A percentile compares a stretch with the other conserved stretches of the same genome.
Evolutionary conservation across 35 echinoderm and acorn worm species (phyloP).

Genomic region (Apostichopus parvimensis): DNA sequence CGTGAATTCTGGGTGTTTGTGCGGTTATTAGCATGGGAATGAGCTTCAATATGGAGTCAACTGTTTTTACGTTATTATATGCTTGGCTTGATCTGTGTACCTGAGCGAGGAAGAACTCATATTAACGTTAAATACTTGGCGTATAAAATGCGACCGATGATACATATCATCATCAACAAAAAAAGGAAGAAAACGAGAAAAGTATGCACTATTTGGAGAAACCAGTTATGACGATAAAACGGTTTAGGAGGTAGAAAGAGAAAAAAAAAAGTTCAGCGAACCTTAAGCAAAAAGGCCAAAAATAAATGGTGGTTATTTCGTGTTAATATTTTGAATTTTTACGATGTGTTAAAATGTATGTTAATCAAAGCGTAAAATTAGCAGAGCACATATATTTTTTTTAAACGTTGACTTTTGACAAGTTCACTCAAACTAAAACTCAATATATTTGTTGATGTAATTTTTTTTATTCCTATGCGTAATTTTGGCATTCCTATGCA

Average conservation of each 20-base stretch:
- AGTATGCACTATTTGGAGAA: background rate
- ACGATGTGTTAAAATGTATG: constrained; percentile 16
- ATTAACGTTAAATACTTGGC: background rate
- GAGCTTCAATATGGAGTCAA: background rate
- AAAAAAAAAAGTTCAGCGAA: constrained; percentile 14
- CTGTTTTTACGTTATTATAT: constrained; percentile 10
- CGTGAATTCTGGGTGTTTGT: constrained; percentile 12
- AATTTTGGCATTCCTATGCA: constrained; percentile 5
- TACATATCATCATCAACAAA: background rate
- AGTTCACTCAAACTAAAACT: background rate
- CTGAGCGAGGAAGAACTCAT: background rate
- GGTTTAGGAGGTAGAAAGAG: background rate
- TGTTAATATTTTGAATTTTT: constrained; percentile 10
- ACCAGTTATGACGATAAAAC: background rate
- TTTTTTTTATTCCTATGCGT: background rate
- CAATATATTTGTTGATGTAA: background rate
- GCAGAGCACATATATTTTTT: background rate
- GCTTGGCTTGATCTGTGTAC: constrained; percentile 3
- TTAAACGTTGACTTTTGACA: background rate
- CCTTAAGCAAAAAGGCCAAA: background rate
- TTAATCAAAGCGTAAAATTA: constrained; percentile 6
- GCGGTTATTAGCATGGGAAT: constrained; percentile 17
- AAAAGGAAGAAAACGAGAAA: background rate
- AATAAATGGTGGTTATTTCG: background rate
- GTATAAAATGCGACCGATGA: background rate